A percentile compares a stretch with the other conserved stretches of the same genome.
Conservation (phyloP, 2,797 vertebrate species). For the Characodon lateralis region DNA sequence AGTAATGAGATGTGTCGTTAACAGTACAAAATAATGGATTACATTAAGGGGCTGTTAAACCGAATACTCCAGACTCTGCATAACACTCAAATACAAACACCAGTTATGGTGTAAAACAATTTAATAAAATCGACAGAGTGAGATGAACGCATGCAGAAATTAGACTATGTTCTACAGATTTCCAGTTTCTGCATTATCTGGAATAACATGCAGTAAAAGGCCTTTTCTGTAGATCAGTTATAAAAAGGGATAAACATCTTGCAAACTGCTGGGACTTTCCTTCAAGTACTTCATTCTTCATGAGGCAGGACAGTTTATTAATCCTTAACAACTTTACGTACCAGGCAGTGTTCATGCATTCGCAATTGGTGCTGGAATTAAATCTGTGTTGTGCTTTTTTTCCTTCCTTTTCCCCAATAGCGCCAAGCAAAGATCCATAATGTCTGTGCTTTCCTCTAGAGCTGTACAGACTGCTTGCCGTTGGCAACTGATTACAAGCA, state of each 20-base stretch:
- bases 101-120: slow-evolving; percentile 38
- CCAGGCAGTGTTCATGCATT: background rate
- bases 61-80: slow-evolving; percentile 61
- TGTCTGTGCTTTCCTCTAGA: background rate
- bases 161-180: slow-evolving; percentile 38
- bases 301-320: too few relatives aligned
- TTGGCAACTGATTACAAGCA: too few relatives aligned
- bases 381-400: too few relatives aligned
- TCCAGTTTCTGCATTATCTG: slow-evolving; percentile 30
- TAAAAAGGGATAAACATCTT: slow-evolving; percentile 16
- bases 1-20: slow-evolving; percentile 77
- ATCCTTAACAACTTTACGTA: too few relatives aligned
- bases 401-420: too few relatives aligned
- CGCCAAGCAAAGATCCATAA: too few relatives aligned
- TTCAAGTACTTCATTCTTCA: too few relatives aligned
- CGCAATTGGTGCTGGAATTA: background rate
- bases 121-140: slow-evolving; percentile 33
- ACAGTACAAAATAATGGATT: slow-evolving; percentile 73
- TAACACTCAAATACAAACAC: slow-evolving; percentile 58
- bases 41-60: slow-evolving; percentile 70
- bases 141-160: slow-evolving; percentile 47
- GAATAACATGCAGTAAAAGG: slow-evolving; percentile 38
- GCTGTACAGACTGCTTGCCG: too few relatives aligned
- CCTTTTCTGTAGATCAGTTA: slow-evolving; percentile 19
- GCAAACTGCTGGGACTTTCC: too few relatives aligned